phyloP scores from a whole-genome alignment of 2,113 vertebrate genomes.

The Gambusia holbrooki region DNA sequence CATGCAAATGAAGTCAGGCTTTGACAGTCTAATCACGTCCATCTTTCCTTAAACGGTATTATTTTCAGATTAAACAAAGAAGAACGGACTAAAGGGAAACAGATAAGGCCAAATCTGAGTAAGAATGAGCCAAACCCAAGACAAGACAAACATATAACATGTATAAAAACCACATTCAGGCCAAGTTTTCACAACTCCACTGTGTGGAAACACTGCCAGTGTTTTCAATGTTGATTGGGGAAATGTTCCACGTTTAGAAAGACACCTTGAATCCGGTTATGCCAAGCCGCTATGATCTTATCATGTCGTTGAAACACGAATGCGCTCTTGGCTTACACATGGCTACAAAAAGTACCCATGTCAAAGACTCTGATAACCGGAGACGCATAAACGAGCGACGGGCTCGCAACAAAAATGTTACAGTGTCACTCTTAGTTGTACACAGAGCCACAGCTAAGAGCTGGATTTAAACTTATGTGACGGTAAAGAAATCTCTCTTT shows the following conservation, averaged over 20 bases:
- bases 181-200: neutral
- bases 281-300: too few species aligned
- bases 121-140: neutral
- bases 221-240: too few species aligned
- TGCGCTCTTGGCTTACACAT: too few species aligned
- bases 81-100: neutral
- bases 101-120: neutral
- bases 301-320: too few species aligned
- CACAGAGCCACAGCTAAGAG: neutral
- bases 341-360: too few species aligned
- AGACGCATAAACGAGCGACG: too few species aligned
- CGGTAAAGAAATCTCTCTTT: neutral
- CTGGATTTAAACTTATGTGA: constrained; percentile 15
- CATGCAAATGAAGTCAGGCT: constrained; percentile 11
- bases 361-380: too few species aligned
- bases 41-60: neutral
- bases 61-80: neutral
- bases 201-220: neutral
- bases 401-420: too few species aligned
- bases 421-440: neutral
- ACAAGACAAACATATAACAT: neutral
- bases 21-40: neutral
- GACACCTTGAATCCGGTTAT: too few species aligned
- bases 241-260: too few species aligned
- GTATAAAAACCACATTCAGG: too few species aligned